Percentiles rank a stretch among this genome's conserved stretches.
These are phyloP conservation scores for Phengaris alcon DNA, from an alignment of 2,888 invertebrate species.

Conservation along the genomic window DNA sequence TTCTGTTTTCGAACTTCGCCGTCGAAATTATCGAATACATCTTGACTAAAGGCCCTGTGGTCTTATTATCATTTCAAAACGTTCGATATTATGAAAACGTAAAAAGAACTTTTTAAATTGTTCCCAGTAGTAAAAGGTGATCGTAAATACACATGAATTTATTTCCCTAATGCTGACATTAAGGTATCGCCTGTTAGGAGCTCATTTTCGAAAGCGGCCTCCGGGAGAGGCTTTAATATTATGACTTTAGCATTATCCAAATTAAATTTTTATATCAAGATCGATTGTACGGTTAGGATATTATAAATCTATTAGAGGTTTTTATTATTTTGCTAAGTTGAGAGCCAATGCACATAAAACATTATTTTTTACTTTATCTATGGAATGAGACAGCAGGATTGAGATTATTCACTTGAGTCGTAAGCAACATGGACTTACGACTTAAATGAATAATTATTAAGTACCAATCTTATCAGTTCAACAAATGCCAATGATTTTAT, in stretches of 20 bases:
- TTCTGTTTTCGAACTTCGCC: too few relatives aligned
- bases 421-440: too few relatives aligned
- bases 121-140: background rate
- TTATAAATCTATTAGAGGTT: conserved; percentile 11
- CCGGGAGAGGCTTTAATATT: background rate
- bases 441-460: too few relatives aligned
- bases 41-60: background rate
- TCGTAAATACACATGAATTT: conserved; percentile 1
- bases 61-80: too few relatives aligned
- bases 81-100: conserved; percentile 1
- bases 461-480: too few relatives aligned
- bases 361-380: background rate
- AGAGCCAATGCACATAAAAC: background rate
- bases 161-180: conserved; percentile 6
- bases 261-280: conserved; percentile 5
- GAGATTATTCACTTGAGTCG: too few relatives aligned
- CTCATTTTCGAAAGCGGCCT: background rate
- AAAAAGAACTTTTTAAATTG: background rate
- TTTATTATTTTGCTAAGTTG: background rate
- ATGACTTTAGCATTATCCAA: conserved; percentile 2
- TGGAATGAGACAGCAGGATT: too few relatives aligned
- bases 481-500: too few relatives aligned
- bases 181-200: background rate
- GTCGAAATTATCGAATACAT: too few relatives aligned
- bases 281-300: background rate